Percentiles rank a stretch among this genome's conserved stretches.
Evolutionary conservation across 1,140 invertebrate species (phyloP).

Genomic region (Zophobas atratus): DNA sequence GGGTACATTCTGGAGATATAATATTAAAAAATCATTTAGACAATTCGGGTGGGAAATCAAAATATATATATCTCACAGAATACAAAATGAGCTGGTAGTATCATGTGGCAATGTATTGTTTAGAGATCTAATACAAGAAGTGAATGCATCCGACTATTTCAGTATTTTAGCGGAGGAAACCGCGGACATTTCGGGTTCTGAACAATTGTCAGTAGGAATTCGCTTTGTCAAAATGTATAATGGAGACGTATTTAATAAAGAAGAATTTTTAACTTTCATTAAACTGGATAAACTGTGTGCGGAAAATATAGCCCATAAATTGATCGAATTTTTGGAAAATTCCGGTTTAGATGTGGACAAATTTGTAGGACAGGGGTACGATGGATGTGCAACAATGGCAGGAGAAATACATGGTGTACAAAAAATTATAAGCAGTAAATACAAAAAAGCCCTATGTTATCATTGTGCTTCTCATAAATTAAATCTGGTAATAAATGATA

Average conservation of each 20-base stretch:
- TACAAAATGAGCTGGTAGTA: slow-evolving; percentile 45
- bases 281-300: slow-evolving; percentile 53
- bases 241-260: slow-evolving; percentile 48
- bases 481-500: slow-evolving; percentile 60
- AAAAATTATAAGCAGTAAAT: slow-evolving; percentile 57
- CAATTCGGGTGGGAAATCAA: not conserved
- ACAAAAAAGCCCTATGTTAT: slow-evolving; percentile 57
- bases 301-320: slow-evolving; percentile 51
- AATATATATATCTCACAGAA: slow-evolving; percentile 30
- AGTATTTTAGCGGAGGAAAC: slow-evolving; percentile 60
- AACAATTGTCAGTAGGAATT: slow-evolving; percentile 62
- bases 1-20: not conserved
- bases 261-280: slow-evolving; percentile 63
- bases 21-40: not conserved
- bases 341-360: slow-evolving; percentile 52
- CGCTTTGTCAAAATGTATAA: slow-evolving; percentile 42
- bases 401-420: slow-evolving; percentile 59
- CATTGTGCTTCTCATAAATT: slow-evolving; percentile 60
- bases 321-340: slow-evolving; percentile 52
- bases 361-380: slow-evolving; percentile 53
- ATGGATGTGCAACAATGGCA: slow-evolving; percentile 56
- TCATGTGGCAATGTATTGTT: slow-evolving; percentile 48
- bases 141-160: slow-evolving; percentile 51
- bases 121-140: slow-evolving; percentile 31
- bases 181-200: slow-evolving; percentile 60